Evolutionary conservation across 2,797 vertebrate genomes (phyloP).

Genomic region (Muscicapa comitata): DNA sequence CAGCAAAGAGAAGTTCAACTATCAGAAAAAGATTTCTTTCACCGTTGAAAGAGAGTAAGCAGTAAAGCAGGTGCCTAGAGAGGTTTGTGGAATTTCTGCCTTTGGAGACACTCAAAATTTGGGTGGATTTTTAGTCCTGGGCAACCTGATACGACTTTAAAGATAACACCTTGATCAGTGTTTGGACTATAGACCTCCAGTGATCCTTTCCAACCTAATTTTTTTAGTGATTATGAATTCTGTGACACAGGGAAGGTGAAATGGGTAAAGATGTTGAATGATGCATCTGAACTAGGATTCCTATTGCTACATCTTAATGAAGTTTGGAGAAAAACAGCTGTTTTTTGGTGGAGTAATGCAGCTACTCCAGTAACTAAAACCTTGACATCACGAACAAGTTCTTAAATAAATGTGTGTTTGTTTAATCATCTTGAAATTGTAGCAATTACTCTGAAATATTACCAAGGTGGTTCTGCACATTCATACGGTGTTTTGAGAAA

Average conservation of each 20-base stretch:
- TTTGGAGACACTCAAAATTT: background rate
- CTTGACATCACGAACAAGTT: background rate
- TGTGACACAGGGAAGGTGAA: background rate
- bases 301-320: background rate
- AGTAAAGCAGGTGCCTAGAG: background rate
- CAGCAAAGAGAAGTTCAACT: background rate
- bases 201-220: background rate
- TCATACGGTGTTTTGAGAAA: rapidly evolving
- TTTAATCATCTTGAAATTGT: background rate
- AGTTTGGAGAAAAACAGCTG: background rate
- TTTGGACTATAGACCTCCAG: background rate
- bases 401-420: background rate
- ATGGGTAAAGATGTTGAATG: background rate
- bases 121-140: background rate
- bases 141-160: background rate
- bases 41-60: background rate
- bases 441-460: background rate
- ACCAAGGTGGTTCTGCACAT: background rate
- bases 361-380: background rate
- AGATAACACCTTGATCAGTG: background rate
- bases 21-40: background rate
- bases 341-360: background rate
- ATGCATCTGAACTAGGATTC: background rate
- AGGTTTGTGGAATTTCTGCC: background rate
- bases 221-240: background rate